Evolutionary conservation across 1,140 invertebrate genomes (phyloP), one percentile per base, ranked within the genome.

Genomic region (Kradibia gibbosae): DNA sequence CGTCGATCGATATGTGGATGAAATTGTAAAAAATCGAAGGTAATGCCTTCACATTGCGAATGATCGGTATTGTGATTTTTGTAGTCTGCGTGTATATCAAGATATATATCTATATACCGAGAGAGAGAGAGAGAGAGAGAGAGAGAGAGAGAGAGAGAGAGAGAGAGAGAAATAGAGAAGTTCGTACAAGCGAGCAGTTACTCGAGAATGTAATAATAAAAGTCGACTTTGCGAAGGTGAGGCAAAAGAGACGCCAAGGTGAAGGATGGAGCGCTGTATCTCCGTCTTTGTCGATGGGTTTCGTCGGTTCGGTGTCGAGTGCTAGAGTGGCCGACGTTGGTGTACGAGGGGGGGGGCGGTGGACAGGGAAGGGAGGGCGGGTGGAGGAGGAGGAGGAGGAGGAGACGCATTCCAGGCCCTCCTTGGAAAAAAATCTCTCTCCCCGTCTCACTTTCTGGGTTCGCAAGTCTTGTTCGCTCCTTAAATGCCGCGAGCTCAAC

Each of bases 351-450:
- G n/a, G n/a, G n/a, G n/a, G n/a, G n/a, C n/a, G n/a, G n/a, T n/a
- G n/a, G n/a, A n/a, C n/a, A n/a, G n/a, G n/a, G n/a, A n/a, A n/a
- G n/a, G n/a, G n/a, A n/a, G n/a, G n/a, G n/a, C n/a, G n/a, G n/a
- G n/a, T n/a, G n/a, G n/a, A n/a, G n/a, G n/a, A n/a, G n/a, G n/a
- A n/a, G n/a, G n/a, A n/a, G n/a, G n/a, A n/a, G n/a, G n/a, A 70
- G 55, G 78, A 39, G 70, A 39, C 67, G 53, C 36, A 71, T 78
- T 71, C 65, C 65, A 71, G 31, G 50, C 65, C 62, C 65, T 55
- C 65, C 28, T 78, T 36, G 34, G 77, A 45, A 25, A 78, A n/a
- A 78, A 78, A 55, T 73, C 48, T 80, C 70, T 45, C 67, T 34
- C 31, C 48, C 28, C 25, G 5, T 42, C 36, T 31, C 48, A 45